These are phyloP conservation scores for Coendou prehensilis DNA, from an alignment of 2,797 vertebrate genomes.

Conservation along the genomic window DNA sequence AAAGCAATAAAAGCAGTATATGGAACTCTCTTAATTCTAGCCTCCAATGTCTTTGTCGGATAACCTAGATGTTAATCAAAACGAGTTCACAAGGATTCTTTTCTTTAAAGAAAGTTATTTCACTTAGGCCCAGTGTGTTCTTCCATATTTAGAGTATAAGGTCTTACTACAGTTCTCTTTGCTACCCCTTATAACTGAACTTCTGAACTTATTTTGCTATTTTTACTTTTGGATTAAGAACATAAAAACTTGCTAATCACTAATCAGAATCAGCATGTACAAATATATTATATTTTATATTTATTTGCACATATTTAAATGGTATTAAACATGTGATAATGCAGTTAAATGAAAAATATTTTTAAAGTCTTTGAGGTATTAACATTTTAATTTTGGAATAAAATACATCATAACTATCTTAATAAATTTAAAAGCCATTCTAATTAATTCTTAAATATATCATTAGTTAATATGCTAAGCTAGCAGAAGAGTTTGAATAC, in stretches of 20 bases:
- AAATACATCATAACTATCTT: background rate
- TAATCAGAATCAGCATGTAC: background rate
- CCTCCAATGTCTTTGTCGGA: background rate
- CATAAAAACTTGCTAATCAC: background rate
- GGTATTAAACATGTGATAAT: background rate
- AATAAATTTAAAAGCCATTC: background rate
- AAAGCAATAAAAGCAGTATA: background rate
- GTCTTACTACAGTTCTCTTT: background rate
- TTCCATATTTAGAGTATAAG: background rate
- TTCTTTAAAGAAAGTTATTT: conserved; percentile 4
- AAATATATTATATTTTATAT: background rate
- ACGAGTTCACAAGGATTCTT: background rate
- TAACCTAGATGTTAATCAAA: background rate
- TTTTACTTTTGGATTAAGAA: conserved; percentile 36
- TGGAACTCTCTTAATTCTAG: background rate
- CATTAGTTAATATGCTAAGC: background rate
- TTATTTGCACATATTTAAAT: background rate
- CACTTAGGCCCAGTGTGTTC: background rate
- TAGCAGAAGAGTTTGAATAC: background rate
- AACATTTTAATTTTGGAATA: conserved; percentile 46
- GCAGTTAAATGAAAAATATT: background rate
- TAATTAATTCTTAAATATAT: background rate
- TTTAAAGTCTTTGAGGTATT: conserved; percentile 8
- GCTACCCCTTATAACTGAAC: background rate
- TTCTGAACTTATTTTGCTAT: background rate